Evolutionary conservation across 2,113 vertebrate species (phyloP).

Genomic region (Brienomyrus brachyistius): DNA sequence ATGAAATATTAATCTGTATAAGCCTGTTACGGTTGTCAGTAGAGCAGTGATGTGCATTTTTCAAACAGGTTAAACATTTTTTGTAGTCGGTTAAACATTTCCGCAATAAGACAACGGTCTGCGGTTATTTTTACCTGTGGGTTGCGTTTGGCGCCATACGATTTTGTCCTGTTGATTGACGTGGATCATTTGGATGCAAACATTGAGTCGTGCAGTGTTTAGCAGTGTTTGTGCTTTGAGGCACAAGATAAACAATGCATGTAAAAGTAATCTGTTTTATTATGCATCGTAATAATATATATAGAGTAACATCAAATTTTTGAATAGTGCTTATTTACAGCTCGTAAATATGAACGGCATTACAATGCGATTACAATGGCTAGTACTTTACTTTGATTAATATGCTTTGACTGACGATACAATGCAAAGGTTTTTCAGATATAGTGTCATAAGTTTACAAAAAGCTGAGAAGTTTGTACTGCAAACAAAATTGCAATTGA

Average conservation of each 20-base stretch:
- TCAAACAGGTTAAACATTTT: background rate
- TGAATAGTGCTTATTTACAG: background rate
- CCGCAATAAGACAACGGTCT: background rate
- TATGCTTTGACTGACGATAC: background rate
- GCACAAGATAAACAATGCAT: background rate
- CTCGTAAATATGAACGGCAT: background rate
- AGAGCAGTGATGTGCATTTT: background rate
- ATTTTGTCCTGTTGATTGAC: background rate
- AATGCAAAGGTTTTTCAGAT: background rate
- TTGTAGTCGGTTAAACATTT: background rate
- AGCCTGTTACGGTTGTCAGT: background rate
- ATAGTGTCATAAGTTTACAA: background rate
- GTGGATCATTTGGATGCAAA: background rate
- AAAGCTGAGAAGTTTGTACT: background rate
- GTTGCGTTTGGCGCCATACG: background rate
- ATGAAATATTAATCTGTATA: background rate
- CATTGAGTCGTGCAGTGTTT: background rate
- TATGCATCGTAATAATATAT: background rate
- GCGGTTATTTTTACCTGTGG: background rate
- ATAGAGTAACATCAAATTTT: background rate
- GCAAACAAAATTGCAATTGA: background rate
- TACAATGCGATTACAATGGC: background rate
- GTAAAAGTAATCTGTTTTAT: background rate
- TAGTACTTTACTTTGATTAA: background rate
- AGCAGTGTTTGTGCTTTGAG: background rate